Percentiles rank a stretch among this genome's conserved stretches.
These are phyloP conservation scores for Drosophila lini DNA, from an alignment of 1,140 invertebrate genomes.

Conservation along the genomic window DNA sequence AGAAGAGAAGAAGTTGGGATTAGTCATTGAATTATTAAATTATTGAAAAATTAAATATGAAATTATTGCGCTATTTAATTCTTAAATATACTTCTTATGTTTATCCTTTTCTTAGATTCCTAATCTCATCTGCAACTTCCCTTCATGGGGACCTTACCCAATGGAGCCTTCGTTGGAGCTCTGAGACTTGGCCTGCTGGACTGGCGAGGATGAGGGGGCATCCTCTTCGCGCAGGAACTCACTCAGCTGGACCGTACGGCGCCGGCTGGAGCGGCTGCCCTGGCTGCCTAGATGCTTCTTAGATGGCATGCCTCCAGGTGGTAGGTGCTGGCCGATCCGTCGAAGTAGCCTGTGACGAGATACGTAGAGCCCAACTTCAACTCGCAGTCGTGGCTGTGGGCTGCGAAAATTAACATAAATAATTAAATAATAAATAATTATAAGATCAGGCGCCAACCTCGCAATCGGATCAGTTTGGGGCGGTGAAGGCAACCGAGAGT, in stretches of 20 bases:
- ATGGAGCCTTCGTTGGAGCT: not conserved
- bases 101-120: no score
- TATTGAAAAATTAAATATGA: no score
- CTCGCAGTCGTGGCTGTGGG: constrained; percentile 63
- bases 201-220: no score
- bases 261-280: not conserved
- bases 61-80: no score
- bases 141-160: constrained; percentile 2
- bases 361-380: constrained; percentile 64
- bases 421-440: no score
- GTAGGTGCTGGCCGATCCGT: constrained; percentile 26
- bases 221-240: constrained; percentile 34
- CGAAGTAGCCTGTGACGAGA: constrained; percentile 60
- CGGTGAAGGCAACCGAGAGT: constrained; percentile 47
- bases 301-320: constrained; percentile 74
- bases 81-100: no score
- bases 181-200: not conserved
- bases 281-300: constrained; percentile 36
- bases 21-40: no score
- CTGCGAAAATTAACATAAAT: constrained; percentile 22
- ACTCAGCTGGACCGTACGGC: constrained; percentile 24
- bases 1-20: no score
- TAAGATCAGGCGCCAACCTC: constrained; percentile 25
- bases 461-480: constrained; percentile 50
- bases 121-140: no score